A percentile compares a stretch with the other conserved stretches of the same genome.
Conservation (phyloP, 1,140 invertebrate genomes). For the Drosophila pallidifrons region DNA sequence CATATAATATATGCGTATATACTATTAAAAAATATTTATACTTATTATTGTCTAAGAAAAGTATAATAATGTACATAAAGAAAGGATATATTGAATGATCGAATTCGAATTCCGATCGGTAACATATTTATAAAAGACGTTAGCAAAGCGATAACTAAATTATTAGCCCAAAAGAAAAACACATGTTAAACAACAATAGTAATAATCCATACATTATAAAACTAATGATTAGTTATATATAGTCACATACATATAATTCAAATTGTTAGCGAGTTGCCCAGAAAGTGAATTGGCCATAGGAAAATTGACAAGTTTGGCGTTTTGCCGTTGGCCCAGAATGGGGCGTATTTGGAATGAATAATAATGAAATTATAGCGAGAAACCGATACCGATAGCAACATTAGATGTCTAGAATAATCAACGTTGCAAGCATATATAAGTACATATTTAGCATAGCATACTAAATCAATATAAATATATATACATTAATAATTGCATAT, state of each 20-base stretch:
- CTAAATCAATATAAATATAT: constrained; percentile 37
- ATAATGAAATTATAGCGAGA: constrained; percentile 64
- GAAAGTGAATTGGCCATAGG: constrained; percentile 42
- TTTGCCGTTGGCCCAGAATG: constrained; percentile 15
- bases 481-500: constrained; percentile 1
- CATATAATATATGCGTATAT: constrained; percentile 62
- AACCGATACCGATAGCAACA: constrained; percentile 49
- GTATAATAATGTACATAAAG: constrained; percentile 46
- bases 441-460: constrained; percentile 54
- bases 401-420: constrained; percentile 79
- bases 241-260: constrained; percentile 45
- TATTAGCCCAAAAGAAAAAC: constrained; percentile 55
- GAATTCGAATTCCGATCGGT: constrained; percentile 21
- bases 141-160: constrained; percentile 73
- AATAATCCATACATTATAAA: constrained; percentile 33
- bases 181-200: constrained; percentile 75
- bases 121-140: constrained; percentile 54
- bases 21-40: constrained; percentile 43
- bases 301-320: constrained; percentile 53
- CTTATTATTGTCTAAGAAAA: constrained; percentile 47
- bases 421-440: constrained; percentile 61
- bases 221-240: constrained; percentile 12
- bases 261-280: constrained; percentile 64
- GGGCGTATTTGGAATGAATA: constrained; percentile 44
- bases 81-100: constrained; percentile 21